phyloP scores from a whole-genome alignment of 1,140 invertebrate species.

The Anastatus disparis region DNA sequence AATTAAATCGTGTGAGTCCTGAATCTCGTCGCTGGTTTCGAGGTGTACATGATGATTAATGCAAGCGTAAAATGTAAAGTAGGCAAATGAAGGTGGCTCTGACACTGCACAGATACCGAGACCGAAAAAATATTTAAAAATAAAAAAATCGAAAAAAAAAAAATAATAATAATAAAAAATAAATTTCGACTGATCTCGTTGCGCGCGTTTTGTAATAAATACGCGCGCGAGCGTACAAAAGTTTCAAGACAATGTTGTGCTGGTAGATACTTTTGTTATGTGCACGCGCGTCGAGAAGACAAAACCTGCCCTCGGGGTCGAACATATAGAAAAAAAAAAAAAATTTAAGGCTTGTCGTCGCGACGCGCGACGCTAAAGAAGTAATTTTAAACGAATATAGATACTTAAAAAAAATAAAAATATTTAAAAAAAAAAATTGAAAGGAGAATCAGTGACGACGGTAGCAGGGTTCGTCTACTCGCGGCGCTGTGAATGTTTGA shows the following conservation, averaged over 20 bases:
- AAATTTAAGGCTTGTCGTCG: background rate
- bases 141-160: slow-evolving; percentile 11
- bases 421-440: slow-evolving; percentile 27
- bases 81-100: background rate
- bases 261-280: slow-evolving; percentile 15
- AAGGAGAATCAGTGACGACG: slow-evolving; percentile 3
- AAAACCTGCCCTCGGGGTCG: slow-evolving; percentile 17
- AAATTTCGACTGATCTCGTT: slow-evolving; percentile 29
- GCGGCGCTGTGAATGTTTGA: background rate
- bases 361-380: slow-evolving; percentile 23
- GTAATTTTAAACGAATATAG: slow-evolving; percentile 13
- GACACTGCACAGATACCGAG: background rate
- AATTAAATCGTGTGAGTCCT: slow-evolving; percentile 18
- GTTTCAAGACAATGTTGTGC: background rate
- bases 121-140: background rate
- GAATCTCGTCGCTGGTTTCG: background rate
- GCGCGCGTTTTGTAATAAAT: background rate
- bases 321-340: background rate
- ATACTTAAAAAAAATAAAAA: too few relatives aligned
- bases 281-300: background rate
- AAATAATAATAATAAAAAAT: too few relatives aligned
- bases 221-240: background rate
- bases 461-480: slow-evolving; percentile 18
- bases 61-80: background rate
- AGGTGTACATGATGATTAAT: background rate